A percentile compares a stretch with the other conserved stretches of the same genome.
These are phyloP conservation scores for Hoplostethus atlanticus DNA, from an alignment of 2,797 vertebrate genomes.

Conservation along the genomic window DNA sequence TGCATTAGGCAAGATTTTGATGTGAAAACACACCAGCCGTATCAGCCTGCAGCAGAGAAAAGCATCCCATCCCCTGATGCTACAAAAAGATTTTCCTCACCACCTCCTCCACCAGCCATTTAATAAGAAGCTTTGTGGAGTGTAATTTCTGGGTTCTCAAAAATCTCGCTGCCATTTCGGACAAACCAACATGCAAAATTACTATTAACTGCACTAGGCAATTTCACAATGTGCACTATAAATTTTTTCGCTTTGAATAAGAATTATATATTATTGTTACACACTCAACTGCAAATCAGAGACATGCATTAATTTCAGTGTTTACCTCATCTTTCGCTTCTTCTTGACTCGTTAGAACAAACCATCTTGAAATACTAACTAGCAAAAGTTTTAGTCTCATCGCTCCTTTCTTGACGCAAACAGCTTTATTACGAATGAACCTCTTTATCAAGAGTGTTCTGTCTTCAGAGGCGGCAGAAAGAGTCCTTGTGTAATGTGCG, in stretches of 20 bases:
- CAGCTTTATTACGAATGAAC: not conserved
- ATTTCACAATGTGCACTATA: too few relatives aligned
- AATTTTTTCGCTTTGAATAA: not conserved
- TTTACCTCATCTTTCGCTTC: conserved; percentile 18
- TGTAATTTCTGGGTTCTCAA: too few relatives aligned
- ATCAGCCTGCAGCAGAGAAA: too few relatives aligned
- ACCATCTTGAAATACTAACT: not conserved
- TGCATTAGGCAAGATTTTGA: not conserved
- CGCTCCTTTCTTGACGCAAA: not conserved
- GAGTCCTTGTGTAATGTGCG: conserved; percentile 8
- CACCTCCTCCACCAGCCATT: too few relatives aligned
- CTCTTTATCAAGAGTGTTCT: not conserved
- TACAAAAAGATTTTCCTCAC: too few relatives aligned
- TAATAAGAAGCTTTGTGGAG: too few relatives aligned
- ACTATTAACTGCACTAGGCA: too few relatives aligned
- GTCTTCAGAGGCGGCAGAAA: not conserved
- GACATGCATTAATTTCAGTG: not conserved
- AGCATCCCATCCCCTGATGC: too few relatives aligned
- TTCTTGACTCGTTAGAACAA: conserved; percentile 36
- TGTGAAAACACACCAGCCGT: too few relatives aligned
- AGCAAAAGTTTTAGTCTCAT: conserved; percentile 51
- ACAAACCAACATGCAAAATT: not conserved
- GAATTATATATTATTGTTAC: not conserved
- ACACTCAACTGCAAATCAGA: not conserved
- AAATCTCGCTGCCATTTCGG: not conserved